A percentile compares a stretch with the other conserved stretches of the same genome.
Conservation (phyloP, 2,113 vertebrate genomes). For the Quiscalus mexicanus region DNA sequence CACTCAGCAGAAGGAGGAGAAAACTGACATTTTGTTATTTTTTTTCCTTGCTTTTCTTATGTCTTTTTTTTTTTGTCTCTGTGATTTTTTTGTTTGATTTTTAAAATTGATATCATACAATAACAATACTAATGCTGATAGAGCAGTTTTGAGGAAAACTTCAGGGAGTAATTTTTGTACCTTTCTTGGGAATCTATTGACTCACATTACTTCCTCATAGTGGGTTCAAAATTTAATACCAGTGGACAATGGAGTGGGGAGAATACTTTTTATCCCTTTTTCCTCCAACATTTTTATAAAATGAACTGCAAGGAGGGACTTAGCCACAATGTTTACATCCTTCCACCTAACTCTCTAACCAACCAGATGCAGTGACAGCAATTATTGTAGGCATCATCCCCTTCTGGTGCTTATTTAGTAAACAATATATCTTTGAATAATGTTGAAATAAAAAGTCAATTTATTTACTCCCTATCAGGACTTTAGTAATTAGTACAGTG, state of each 20-base stretch:
- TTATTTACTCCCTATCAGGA: not conserved
- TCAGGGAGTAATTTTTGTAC: not conserved
- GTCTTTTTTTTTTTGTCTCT: not conserved
- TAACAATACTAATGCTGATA: not conserved
- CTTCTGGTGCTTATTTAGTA: not conserved
- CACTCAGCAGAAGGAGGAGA: not conserved
- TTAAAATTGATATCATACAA: not conserved
- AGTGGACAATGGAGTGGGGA: not conserved
- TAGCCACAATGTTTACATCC: not conserved
- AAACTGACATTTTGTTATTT: not conserved
- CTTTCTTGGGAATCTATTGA: not conserved
- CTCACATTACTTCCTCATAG: not conserved
- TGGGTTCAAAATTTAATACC: not conserved
- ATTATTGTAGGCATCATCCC: not conserved
- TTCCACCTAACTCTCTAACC: not conserved
- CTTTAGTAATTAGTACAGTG: not conserved
- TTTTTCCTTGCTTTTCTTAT: not conserved
- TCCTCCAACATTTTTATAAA: not conserved
- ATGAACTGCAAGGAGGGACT: not conserved
- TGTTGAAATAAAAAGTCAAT: not conserved
- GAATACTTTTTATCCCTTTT: not conserved
- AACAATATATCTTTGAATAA: not conserved
- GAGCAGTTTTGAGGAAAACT: not conserved
- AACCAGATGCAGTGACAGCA: not conserved
- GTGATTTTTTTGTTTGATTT: not conserved